A percentile compares a stretch with the other conserved stretches of the same genome.
Conservation (phyloP, 2,888 invertebrate species). For the Melanchra persicariae region DNA sequence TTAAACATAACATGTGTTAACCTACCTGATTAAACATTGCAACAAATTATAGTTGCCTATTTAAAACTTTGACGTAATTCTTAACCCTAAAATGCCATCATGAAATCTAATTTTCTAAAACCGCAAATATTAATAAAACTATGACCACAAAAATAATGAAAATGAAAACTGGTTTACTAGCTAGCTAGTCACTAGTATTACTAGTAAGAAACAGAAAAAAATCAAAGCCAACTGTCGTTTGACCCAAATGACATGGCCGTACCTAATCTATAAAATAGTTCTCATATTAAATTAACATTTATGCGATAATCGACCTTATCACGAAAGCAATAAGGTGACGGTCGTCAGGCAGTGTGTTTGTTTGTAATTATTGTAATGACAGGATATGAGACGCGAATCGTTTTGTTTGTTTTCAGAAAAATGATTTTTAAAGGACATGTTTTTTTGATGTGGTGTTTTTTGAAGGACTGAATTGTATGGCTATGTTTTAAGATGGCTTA, state of each 20-base stretch:
- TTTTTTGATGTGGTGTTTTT: background rate
- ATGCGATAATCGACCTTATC: constrained; percentile 52
- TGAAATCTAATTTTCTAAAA: background rate
- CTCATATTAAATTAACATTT: constrained; percentile 40
- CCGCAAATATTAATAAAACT: constrained; percentile 43
- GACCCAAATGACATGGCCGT: constrained; percentile 70
- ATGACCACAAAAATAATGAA: constrained; percentile 37
- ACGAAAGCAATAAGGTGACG: constrained; percentile 1
- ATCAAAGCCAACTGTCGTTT: constrained; percentile 71
- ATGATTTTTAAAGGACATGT: background rate
- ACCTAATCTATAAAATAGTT: constrained; percentile 50
- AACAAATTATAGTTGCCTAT: background rate
- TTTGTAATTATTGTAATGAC: constrained; percentile 65
- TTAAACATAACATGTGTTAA: too few relatives aligned
- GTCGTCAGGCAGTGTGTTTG: constrained; percentile 1
- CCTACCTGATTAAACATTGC: background rate
- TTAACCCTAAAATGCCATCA: constrained; percentile 3
- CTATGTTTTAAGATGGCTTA: background rate
- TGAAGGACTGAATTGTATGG: background rate
- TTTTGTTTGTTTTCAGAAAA: constrained; percentile 65
- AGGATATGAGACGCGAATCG: constrained; percentile 68
- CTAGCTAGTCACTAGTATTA: constrained; percentile 37
- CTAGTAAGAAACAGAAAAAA: constrained; percentile 61
- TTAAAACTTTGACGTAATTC: background rate
- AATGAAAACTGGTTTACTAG: constrained; percentile 38